A percentile compares a stretch with the other conserved stretches of the same genome.
phyloP scores from a whole-genome alignment of 1,140 invertebrate genomes.

The Bombus sibiricus region DNA sequence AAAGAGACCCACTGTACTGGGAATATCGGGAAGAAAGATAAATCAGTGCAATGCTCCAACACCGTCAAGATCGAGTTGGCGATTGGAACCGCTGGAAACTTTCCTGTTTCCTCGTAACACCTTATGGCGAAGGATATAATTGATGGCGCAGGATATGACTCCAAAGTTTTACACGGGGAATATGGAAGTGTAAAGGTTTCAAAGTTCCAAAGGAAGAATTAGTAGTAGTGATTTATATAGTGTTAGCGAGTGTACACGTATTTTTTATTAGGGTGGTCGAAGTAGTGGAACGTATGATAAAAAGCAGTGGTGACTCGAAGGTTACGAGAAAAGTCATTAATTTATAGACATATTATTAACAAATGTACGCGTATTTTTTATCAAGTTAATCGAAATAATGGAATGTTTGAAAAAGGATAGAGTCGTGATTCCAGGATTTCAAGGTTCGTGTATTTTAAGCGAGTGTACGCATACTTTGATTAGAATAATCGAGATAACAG shows the following conservation, averaged over 20 bases:
- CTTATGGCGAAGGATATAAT: neutral
- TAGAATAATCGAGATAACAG: too few relatives aligned
- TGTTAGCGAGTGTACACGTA: neutral
- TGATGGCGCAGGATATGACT: neutral
- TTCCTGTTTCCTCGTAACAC: neutral
- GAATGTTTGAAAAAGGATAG: neutral
- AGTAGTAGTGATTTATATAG: neutral
- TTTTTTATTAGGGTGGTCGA: neutral
- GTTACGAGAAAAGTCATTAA: too few relatives aligned
- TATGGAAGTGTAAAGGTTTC: neutral
- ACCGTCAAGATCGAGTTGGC: neutral
- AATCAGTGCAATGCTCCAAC: neutral
- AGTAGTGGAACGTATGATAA: neutral
- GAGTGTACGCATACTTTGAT: too few relatives aligned
- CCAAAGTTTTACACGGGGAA: neutral
- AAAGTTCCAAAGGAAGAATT: neutral
- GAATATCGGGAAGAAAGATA: slow-evolving; percentile 22
- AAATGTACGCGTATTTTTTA: neutral
- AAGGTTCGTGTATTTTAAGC: too few relatives aligned
- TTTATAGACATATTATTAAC: too few relatives aligned
- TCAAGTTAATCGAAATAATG: neutral
- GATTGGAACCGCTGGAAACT: neutral
- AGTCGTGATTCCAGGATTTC: neutral
- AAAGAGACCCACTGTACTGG: neutral
- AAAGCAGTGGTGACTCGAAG: too few relatives aligned